Evolutionary conservation across 1,140 invertebrate species (phyloP), one percentile per base, ranked within the genome.

Genomic region (Papilio aristodemus): DNA sequence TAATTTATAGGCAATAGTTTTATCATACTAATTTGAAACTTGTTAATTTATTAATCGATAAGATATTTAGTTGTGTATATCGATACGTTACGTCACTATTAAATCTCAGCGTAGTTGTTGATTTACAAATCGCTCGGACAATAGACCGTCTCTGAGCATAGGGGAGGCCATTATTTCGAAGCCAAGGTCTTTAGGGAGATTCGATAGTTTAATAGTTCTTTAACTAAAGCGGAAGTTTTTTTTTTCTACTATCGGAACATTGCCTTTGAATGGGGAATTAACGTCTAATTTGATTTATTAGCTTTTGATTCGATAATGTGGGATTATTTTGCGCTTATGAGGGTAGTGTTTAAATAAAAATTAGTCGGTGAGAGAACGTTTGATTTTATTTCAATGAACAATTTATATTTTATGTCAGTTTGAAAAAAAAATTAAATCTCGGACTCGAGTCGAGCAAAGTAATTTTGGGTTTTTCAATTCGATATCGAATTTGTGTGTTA

Each of bases 51-150:
- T 25, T 10, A 11, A 0, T 64, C 60, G 60, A 64, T 64, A 64
- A 5, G 0, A 43, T 1, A 36, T n/a, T 19, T 7, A 27, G 19
- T 4, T 43, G 19, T 1, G 9, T 19, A 46, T 68, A 72, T 74
- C 66, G 73, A 77, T 68, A 72, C 10, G 38, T 62, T 8, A 60
- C 80, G 71, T 76, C 83, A 74, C 77, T 79, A 73, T 67, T 50
- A 67, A 75, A 81, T 80, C 75, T 77, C 74, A 41, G 73, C 62
- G 66, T 75, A 73, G 72, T 82, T 79, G 79, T 78, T 73, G 74
- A 76, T 83, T 82, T 78, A 78, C 69, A 81, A 81, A 81, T 79
- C 70, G 73, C 71, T 74, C 66, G 73, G 70, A 77, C 72, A 78
- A 74, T 76, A 75, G 70, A 63, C 70, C 46, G 69, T 68, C 68